These are phyloP conservation scores for Virgularia gustaviana DNA, from an alignment of 92 coral and sea anemone genomes.

Conservation along the genomic window DNA sequence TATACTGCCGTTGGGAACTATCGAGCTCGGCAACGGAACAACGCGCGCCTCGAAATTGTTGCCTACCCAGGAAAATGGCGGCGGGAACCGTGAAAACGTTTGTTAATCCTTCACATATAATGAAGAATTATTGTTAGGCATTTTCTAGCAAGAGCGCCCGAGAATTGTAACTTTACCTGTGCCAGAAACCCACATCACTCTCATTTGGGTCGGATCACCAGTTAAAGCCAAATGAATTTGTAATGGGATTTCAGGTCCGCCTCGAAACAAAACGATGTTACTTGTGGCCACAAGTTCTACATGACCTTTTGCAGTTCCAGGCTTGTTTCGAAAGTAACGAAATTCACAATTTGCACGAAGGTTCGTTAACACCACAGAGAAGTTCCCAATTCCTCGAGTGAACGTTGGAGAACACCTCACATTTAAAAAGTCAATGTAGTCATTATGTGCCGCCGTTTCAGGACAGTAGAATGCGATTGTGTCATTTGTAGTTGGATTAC, in stretches of 20 bases:
- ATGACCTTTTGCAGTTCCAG: slow-evolving; percentile 20
- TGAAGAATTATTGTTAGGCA: too few species aligned
- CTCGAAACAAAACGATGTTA: slow-evolving; percentile 60
- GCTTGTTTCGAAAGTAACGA: slow-evolving; percentile 54
- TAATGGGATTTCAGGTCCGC: slow-evolving; percentile 59
- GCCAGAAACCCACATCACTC: slow-evolving; percentile 91
- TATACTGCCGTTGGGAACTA: too few species aligned
- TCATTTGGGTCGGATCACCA: slow-evolving; percentile 66
- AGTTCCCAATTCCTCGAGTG: slow-evolving; percentile 54
- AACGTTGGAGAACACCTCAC: slow-evolving; percentile 59
- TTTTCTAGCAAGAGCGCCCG: too few species aligned
- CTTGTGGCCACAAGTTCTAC: slow-evolving; percentile 57
- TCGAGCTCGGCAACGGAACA: too few species aligned
- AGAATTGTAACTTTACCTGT: slow-evolving; percentile 48
- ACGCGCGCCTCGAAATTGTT: too few species aligned
- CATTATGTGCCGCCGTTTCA: slow-evolving; percentile 45
- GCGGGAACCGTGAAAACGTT: too few species aligned
- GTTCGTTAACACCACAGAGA: slow-evolving; percentile 56
- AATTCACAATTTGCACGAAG: slow-evolving; percentile 71
- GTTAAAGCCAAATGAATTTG: slow-evolving; percentile 78
- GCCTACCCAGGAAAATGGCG: too few species aligned
- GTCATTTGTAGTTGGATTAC: slow-evolving; percentile 49
- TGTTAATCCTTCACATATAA: too few species aligned
- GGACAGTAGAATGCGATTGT: slow-evolving; percentile 72
- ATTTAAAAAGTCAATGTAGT: slow-evolving; percentile 66